Percentiles rank a stretch among this genome's conserved stretches.
phyloP scores from a whole-genome alignment of 2,113 vertebrate species.

The Peromyscus polionotus region DNA sequence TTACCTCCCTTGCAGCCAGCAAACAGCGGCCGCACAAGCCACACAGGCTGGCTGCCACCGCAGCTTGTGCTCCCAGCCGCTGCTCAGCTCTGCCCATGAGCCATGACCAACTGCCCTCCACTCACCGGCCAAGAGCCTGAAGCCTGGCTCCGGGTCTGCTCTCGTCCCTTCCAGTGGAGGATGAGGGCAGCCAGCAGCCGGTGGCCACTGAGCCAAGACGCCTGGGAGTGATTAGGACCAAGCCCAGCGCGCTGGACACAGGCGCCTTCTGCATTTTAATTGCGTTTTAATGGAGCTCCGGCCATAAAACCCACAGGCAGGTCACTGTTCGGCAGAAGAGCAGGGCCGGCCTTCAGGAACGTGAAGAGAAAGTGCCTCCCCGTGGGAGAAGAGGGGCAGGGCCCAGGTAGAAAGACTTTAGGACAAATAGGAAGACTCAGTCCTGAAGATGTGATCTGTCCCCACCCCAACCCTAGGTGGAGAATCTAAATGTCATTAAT shows the following conservation, averaged over 20 bases:
- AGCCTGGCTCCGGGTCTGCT: not conserved
- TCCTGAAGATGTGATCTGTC: not conserved
- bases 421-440: not conserved
- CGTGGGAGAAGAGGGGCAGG: not conserved
- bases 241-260: not conserved
- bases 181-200: constrained; percentile 57
- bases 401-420: not conserved
- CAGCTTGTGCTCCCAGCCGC: not conserved
- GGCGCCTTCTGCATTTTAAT: constrained; percentile 61
- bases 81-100: not conserved
- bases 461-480: not conserved
- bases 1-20: not conserved
- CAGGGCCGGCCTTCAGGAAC: not conserved
- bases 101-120: not conserved
- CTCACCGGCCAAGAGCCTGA: not conserved
- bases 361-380: not conserved
- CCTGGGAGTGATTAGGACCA: constrained; percentile 55
- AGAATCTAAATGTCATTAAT: not conserved
- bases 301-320: not conserved
- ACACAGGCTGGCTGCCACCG: not conserved
- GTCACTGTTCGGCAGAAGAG: not conserved
- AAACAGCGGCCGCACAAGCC: not conserved
- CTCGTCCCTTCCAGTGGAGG: not conserved
- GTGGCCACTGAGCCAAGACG: not conserved
- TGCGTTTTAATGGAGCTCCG: constrained; percentile 22